Conservation (phyloP, 2,113 vertebrate species). For the Pygoscelis adeliae region DNA sequence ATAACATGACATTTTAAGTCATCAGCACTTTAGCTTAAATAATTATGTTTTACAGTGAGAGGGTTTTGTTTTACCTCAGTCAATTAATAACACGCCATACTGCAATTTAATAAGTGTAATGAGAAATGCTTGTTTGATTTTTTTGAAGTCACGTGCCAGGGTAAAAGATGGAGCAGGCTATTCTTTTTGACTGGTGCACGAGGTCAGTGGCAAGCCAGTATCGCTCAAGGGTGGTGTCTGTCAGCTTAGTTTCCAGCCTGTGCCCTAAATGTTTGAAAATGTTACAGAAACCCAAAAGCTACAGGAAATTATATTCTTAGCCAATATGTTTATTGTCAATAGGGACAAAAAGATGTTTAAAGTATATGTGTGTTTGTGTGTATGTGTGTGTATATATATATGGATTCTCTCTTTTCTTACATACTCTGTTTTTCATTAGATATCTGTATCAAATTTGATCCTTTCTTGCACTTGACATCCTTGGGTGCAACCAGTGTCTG, state of each 20-base stretch:
- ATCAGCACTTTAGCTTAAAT: conserved; percentile 65
- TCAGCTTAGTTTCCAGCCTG: not conserved
- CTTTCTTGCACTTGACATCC: not conserved
- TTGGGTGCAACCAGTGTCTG: not conserved
- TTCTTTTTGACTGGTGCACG: not conserved
- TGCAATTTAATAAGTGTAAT: conserved; percentile 68
- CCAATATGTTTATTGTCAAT: not conserved
- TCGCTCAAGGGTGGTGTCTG: conserved; percentile 8
- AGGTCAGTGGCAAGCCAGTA: not conserved
- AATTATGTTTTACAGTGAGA: conserved; percentile 47
- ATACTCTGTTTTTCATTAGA: not conserved
- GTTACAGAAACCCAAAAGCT: not conserved
- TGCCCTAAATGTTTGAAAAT: not conserved
- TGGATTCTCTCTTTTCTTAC: not conserved
- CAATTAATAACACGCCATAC: conserved; percentile 58
- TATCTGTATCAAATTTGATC: not conserved
- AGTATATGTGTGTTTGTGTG: not conserved
- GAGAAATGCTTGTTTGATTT: conserved; percentile 58
- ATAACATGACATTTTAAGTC: conserved; percentile 46
- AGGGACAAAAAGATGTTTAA: not conserved
- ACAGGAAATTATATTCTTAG: not conserved
- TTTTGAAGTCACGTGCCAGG: conserved; percentile 57
- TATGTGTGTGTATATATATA: not conserved
- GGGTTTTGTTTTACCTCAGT: conserved; percentile 54
- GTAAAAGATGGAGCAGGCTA: conserved; percentile 17